phyloP scores from a whole-genome alignment of 2,113 vertebrate species.

The Calcarius ornatus region DNA sequence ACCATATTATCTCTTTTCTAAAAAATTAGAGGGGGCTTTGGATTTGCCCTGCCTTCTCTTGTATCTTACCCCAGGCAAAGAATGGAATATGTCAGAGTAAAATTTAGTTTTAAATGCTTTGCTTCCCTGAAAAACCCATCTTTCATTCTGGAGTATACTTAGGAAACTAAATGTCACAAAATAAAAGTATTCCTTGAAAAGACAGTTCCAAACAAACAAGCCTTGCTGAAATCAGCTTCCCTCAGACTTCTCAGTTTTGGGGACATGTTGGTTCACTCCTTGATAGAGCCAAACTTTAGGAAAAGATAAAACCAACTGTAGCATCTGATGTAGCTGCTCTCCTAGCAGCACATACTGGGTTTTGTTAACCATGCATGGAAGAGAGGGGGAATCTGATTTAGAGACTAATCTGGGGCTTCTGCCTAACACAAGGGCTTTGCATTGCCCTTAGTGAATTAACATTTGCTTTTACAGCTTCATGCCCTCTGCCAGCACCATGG shows the following conservation, averaged over 20 bases:
- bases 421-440: background rate
- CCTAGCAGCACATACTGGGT: background rate
- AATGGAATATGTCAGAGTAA: background rate
- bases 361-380: background rate
- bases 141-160: background rate
- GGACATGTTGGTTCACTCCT: background rate
- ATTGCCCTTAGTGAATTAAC: background rate
- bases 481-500: background rate
- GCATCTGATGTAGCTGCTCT: background rate
- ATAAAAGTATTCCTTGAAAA: background rate
- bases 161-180: background rate
- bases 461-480: background rate
- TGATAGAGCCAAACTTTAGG: background rate
- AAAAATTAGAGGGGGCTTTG: background rate
- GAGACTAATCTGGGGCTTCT: background rate
- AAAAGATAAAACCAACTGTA: background rate
- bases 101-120: background rate
- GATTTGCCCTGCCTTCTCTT: background rate
- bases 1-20: background rate
- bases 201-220: background rate
- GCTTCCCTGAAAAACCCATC: background rate
- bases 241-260: background rate
- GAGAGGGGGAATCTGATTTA: background rate
- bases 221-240: background rate
- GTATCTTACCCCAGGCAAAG: background rate